Evolutionary conservation across 2,888 invertebrate genomes (phyloP).

Genomic region (Ametastegia equiseti): DNA sequence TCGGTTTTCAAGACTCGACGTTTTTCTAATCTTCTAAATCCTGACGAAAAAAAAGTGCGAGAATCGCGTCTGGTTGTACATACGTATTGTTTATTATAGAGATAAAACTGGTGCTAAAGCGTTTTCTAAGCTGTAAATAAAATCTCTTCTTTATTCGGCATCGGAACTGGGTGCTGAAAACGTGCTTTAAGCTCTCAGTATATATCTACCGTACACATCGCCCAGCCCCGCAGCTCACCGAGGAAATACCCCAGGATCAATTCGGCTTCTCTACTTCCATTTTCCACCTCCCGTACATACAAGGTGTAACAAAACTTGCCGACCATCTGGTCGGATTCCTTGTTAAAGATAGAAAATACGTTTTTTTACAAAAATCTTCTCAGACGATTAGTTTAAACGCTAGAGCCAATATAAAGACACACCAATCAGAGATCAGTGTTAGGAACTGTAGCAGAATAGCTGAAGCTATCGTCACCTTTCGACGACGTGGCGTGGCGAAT

Average conservation of each 20-base stretch:
- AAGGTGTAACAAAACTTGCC: too few species aligned
- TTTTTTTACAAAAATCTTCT: too few species aligned
- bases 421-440: too few species aligned
- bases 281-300: neutral
- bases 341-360: too few species aligned
- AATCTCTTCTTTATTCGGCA: neutral
- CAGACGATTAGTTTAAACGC: too few species aligned
- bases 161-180: neutral
- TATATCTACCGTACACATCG: neutral
- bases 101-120: neutral
- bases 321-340: too few species aligned
- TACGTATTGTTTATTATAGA: neutral
- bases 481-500: too few species aligned
- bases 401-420: too few species aligned
- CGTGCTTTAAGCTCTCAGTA: neutral
- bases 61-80: too few species aligned
- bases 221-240: too few species aligned
- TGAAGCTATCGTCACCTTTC: too few species aligned
- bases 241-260: neutral
- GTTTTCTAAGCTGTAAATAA: neutral
- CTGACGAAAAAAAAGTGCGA: neutral
- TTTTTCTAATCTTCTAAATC: neutral
- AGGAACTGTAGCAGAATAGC: too few species aligned
- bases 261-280: neutral
- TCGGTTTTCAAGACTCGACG: neutral